Evolutionary conservation across 2,888 invertebrate genomes (phyloP).

Genomic region (Leistus spinibarbis): DNA sequence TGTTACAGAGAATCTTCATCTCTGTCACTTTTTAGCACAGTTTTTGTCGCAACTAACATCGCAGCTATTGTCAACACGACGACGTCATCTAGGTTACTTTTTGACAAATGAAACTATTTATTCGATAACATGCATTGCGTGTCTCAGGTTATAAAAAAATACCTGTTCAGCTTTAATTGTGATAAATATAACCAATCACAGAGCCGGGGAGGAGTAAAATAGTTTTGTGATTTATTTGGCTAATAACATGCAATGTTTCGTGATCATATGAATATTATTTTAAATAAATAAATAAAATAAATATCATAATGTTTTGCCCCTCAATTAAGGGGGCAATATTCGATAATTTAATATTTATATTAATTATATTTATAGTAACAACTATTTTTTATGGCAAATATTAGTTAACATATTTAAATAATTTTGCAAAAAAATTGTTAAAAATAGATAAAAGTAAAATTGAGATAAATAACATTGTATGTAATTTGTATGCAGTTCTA

Average conservation of each 20-base stretch:
- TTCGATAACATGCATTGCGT: not conserved
- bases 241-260: slow-evolving; percentile 28
- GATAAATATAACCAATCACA: slow-evolving; percentile 28
- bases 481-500: no score
- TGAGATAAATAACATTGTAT: no score
- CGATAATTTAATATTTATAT: no score
- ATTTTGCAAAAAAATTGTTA: no score
- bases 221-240: slow-evolving; percentile 25
- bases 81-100: not conserved
- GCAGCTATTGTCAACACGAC: not conserved
- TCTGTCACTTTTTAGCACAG: not conserved
- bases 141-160: slow-evolving; percentile 20
- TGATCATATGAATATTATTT: slow-evolving; percentile 9
- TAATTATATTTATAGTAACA: no score
- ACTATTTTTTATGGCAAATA: no score
- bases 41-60: not conserved
- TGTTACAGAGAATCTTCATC: not conserved
- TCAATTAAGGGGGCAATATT: slow-evolving; percentile 24
- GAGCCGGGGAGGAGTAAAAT: slow-evolving; percentile 19
- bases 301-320: slow-evolving; percentile 21
- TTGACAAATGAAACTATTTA: not conserved
- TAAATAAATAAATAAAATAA: no score
- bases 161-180: slow-evolving; percentile 29
- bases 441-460: not conserved
- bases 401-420: no score